Evolutionary conservation across 1,140 invertebrate genomes (phyloP).

Genomic region (Rhyacophila brunnea): DNA sequence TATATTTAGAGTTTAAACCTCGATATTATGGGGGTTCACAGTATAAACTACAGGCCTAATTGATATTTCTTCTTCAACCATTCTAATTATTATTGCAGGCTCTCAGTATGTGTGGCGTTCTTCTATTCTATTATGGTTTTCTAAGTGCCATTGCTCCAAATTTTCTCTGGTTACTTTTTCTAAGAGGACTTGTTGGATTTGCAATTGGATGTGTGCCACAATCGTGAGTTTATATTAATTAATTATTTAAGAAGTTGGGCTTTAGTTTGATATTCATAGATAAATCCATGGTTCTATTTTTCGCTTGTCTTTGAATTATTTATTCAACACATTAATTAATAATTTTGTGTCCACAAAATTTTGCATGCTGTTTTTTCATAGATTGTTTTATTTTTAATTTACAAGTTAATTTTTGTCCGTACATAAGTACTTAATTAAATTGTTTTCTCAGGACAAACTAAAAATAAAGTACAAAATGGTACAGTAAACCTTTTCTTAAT

Average conservation of each 20-base stretch:
- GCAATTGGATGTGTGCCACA: constrained; percentile 95
- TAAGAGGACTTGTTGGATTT: constrained; percentile 91
- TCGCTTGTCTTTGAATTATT: too few species aligned
- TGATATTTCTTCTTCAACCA: too few species aligned
- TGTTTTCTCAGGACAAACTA: too few species aligned
- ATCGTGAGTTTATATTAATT: constrained; percentile 70
- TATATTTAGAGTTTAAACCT: constrained; percentile 7
- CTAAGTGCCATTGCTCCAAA: constrained; percentile 88
- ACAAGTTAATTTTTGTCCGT: background rate
- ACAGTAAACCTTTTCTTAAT: too few species aligned
- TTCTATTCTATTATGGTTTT: constrained; percentile 89
- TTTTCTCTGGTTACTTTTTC: constrained; percentile 86
- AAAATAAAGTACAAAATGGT: too few species aligned
- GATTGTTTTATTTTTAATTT: constrained; percentile 26
- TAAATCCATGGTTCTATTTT: too few species aligned
- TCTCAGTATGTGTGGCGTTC: constrained; percentile 80
- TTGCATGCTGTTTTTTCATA: constrained; percentile 3
- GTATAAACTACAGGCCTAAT: too few species aligned
- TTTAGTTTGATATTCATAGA: too few species aligned
- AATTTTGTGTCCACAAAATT: too few species aligned
- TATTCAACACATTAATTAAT: too few species aligned
- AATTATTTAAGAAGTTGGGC: too few species aligned
- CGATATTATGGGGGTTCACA: too few species aligned
- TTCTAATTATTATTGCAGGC: constrained; percentile 67
- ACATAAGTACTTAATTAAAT: background rate